Evolutionary conservation across 1,140 invertebrate species (phyloP).

Genomic region (Periplaneta americana): DNA sequence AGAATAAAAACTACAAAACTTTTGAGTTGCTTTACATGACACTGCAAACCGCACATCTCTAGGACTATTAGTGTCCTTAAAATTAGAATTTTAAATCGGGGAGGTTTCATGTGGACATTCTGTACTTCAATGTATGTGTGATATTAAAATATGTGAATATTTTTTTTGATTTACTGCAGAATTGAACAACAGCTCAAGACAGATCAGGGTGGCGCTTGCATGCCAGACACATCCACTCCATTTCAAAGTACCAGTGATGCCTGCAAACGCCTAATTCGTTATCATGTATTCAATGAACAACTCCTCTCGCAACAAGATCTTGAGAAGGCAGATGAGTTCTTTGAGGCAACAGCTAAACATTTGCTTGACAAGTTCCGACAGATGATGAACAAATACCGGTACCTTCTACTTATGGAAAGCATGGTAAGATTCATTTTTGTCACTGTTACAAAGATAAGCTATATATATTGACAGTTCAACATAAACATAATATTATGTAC

Average conservation of each 20-base stretch:
- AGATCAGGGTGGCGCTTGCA: conserved; percentile 70
- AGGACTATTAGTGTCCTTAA: too few species aligned
- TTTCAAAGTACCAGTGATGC: conserved; percentile 70
- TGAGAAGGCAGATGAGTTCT: conserved; percentile 68
- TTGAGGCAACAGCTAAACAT: conserved; percentile 66
- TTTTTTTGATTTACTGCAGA: conserved; percentile 34
- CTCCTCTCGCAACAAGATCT: conserved; percentile 59
- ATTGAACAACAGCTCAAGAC: conserved; percentile 70
- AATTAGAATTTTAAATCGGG: too few species aligned
- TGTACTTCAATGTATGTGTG: too few species aligned
- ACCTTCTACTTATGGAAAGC: conserved; percentile 75
- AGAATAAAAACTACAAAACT: too few species aligned
- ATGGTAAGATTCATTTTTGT: too few species aligned
- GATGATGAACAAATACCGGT: conserved; percentile 74
- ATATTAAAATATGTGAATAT: too few species aligned
- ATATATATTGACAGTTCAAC: too few species aligned
- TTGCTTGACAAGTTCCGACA: conserved; percentile 66
- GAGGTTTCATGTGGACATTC: too few species aligned
- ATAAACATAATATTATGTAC: too few species aligned
- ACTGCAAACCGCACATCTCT: too few species aligned
- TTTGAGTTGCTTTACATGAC: too few species aligned
- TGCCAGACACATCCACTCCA: conserved; percentile 70
- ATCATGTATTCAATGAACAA: conserved; percentile 74
- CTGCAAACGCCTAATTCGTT: conserved; percentile 70
- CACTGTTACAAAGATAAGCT: too few species aligned